Evolutionary conservation across 2,113 vertebrate genomes (phyloP).

Genomic region (Coryphaenoides rupestris): DNA sequence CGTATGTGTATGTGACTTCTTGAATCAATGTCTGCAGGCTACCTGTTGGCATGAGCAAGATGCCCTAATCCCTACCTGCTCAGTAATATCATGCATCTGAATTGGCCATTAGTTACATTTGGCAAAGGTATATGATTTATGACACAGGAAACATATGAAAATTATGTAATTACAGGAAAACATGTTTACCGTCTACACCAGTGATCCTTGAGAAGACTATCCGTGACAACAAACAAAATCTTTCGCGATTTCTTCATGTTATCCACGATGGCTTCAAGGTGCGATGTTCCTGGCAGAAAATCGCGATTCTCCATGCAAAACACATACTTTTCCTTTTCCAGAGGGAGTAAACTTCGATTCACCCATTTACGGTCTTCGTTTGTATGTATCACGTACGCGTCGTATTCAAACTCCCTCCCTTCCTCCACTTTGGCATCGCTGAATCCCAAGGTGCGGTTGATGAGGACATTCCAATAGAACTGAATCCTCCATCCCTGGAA

Average conservation of each 20-base stretch:
- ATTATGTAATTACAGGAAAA: no score
- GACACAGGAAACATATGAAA: no score
- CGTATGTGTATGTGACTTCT: no score
- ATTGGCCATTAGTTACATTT: no score
- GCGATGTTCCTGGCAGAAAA: conserved; percentile 74
- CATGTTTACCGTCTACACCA: conserved; percentile 83
- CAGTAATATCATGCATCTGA: no score
- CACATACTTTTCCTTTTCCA: conserved; percentile 72
- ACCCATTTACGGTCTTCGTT: conserved; percentile 81
- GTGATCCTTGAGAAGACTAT: conserved; percentile 82
- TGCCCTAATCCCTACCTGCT: no score
- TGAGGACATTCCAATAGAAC: conserved; percentile 86
- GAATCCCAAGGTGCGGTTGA: conserved; percentile 83
- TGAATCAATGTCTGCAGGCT: no score
- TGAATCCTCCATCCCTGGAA: conserved; percentile 91
- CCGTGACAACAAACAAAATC: conserved; percentile 87
- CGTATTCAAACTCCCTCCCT: conserved; percentile 71
- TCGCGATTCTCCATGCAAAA: conserved; percentile 90
- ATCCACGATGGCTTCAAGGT: conserved; percentile 78
- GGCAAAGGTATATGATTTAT: no score
- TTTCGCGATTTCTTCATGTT: conserved; percentile 86
- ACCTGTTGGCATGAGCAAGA: no score
- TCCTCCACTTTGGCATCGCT: conserved; percentile 73
- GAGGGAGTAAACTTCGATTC: conserved; percentile 71
- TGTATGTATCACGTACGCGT: conserved; percentile 86